These are phyloP conservation scores for Lapara coniferarum DNA, from an alignment of 2,888 invertebrate species.

Conservation along the genomic window DNA sequence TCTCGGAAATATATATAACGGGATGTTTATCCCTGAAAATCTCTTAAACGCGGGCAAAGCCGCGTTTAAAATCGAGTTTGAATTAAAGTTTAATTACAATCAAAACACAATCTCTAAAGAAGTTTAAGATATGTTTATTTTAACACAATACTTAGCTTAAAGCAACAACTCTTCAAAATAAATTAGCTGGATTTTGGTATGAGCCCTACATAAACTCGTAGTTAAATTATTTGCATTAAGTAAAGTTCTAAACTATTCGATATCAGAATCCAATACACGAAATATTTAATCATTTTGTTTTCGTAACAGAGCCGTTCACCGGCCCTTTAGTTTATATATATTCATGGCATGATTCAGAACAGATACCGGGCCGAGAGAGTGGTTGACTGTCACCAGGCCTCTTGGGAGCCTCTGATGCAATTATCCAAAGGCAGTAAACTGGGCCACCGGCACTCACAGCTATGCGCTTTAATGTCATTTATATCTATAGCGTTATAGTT, in stretches of 20 bases:
- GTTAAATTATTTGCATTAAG: background rate
- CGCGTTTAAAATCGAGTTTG: no score
- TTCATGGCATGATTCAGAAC: constrained; percentile 17
- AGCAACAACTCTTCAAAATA: no score
- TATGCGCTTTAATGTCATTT: constrained; percentile 20
- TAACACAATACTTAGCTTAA: no score
- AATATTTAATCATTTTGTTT: constrained; percentile 14
- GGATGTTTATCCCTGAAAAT: no score
- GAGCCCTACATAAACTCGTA: no score
- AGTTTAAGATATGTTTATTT: no score
- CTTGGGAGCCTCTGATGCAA: constrained; percentile 25
- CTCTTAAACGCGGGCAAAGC: no score
- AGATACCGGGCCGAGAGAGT: constrained; percentile 24
- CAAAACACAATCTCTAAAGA: no score
- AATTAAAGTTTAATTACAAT: no score
- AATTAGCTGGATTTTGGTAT: background rate
- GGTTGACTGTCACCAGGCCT: constrained; percentile 23
- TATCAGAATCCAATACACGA: constrained; percentile 11
- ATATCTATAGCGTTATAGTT: background rate
- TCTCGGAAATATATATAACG: no score
- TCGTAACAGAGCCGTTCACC: constrained; percentile 23
- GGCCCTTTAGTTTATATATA: constrained; percentile 23
- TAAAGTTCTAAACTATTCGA: background rate
- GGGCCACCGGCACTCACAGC: constrained; percentile 11
- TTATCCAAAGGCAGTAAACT: constrained; percentile 20